These are phyloP conservation scores for Rhynchopsitta pachyrhyncha DNA, from an alignment of 2,113 vertebrate genomes.

Conservation along the genomic window DNA sequence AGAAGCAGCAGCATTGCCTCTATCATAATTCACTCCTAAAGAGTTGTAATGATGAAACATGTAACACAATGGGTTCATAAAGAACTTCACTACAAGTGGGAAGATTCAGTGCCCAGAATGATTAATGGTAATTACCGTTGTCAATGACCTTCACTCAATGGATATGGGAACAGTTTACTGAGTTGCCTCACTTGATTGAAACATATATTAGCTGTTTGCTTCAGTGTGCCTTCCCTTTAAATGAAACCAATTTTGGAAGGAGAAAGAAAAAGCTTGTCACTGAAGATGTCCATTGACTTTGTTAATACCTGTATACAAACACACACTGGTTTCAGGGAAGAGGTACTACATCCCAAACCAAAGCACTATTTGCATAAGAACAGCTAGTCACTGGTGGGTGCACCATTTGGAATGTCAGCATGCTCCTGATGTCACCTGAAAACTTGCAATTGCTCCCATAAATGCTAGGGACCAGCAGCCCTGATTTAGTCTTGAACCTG, in stretches of 20 bases:
- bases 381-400: neutral
- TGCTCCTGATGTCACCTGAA: neutral
- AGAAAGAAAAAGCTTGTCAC: neutral
- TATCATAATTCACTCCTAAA: neutral
- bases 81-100: neutral
- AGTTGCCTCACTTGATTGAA: neutral
- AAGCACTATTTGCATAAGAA: neutral
- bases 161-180: neutral
- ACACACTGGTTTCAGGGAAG: neutral
- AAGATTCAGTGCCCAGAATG: neutral
- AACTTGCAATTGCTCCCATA: neutral
- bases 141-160: neutral
- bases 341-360: neutral
- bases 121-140: neutral
- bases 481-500: neutral
- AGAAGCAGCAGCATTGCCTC: neutral
- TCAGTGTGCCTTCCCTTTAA: neutral
- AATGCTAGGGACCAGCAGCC: neutral
- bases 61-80: neutral
- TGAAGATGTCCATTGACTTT: neutral
- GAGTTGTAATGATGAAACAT: neutral
- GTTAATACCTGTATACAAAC: neutral
- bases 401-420: neutral
- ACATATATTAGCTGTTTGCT: neutral
- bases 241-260: neutral